phyloP scores from a whole-genome alignment of 2,888 invertebrate genomes.

The Caradrina kadenii region DNA sequence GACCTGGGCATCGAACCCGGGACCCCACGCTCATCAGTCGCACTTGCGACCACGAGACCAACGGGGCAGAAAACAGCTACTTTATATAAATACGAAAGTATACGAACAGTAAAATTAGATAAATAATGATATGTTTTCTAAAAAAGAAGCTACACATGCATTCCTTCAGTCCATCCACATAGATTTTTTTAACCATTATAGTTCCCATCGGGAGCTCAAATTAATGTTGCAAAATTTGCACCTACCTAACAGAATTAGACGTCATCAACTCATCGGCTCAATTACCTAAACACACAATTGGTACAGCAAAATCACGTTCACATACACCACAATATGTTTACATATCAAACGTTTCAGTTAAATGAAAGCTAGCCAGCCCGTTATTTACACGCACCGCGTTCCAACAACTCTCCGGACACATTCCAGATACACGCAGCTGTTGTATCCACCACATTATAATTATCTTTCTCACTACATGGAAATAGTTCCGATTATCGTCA shows the following conservation, averaged over 20 bases:
- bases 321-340: background rate
- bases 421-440: constrained; percentile 16
- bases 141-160: too few relatives aligned
- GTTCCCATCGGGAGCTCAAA: too few relatives aligned
- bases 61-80: too few relatives aligned
- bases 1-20: too few relatives aligned
- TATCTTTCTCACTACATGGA: constrained; percentile 37
- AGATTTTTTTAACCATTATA: too few relatives aligned
- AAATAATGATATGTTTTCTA: too few relatives aligned
- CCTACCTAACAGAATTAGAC: background rate
- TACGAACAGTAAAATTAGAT: too few relatives aligned
- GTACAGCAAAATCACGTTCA: constrained; percentile 5
- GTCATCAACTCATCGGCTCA: background rate
- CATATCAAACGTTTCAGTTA: constrained; percentile 22
- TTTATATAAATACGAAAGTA: too few relatives aligned
- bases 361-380: constrained; percentile 28
- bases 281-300: background rate
- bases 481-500: constrained; percentile 28
- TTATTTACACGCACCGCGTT: constrained; percentile 14
- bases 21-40: too few relatives aligned
- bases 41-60: too few relatives aligned
- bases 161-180: too few relatives aligned
- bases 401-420: constrained; percentile 7
- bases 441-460: constrained; percentile 43
- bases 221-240: too few relatives aligned